Evolutionary conservation across 2,888 invertebrate species (phyloP), one percentile per base, ranked within the genome.

Genomic region (Macrophya alboannulata): DNA sequence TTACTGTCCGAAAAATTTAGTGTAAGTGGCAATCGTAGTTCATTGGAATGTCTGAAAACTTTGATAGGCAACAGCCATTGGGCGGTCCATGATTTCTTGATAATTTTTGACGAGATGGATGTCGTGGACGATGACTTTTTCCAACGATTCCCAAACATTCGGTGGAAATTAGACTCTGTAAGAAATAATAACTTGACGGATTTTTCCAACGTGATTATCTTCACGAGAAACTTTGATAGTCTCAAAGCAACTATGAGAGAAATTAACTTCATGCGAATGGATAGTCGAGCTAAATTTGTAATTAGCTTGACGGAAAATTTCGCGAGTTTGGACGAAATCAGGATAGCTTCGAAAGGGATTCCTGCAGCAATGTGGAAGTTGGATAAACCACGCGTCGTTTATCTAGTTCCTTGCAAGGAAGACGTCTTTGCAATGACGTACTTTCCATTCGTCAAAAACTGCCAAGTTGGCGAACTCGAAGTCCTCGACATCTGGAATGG

Each of bases 391-490:
- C 15, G 25, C 6, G 84, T 71, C 4, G 8, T 84, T 6, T 51
- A 21, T 31, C 71, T 84, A 15, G 84, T 77, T 17, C 77, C 81
- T 81, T 74, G 84, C 15, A 55, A n/a, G 4, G 15, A 48, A 17
- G 62, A 62, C 10, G 15, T 74, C 25, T 40, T 74, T n/a, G 68
- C n/a, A 3, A 71, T 48, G 68, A 84, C 71, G 25, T 77, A 51
- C 9, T 55, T 77, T 8, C 37, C 77, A 9, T 77, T 77, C 17
- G 48, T 51, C 25, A 77, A 37, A 55, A 77, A 77, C 31, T 77
- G 77, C 51, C 77, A 51, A n/a, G 55, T n/a, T 6, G 51, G 77
- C 17, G 77, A 77, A 51, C 77, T 77, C 31, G 55, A 77, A 51
- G n/a, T 55, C 51, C 17, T 77, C 12, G 77, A 77, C 17, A 10